Conservation (phyloP, 35 echinoderm and acorn worm species). For the Stichopus chloronotus region DNA sequence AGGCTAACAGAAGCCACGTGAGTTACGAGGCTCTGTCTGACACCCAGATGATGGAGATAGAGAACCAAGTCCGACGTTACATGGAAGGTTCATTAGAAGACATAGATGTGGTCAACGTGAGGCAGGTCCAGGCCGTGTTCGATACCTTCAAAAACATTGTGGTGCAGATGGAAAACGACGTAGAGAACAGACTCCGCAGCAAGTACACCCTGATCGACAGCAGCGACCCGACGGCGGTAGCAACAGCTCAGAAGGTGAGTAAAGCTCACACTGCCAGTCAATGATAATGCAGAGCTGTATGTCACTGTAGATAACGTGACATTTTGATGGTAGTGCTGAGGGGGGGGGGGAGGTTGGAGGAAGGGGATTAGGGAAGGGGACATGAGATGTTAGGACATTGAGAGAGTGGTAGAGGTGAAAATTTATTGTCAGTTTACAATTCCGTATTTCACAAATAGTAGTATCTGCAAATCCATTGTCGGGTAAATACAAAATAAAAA, state of each 20-base stretch:
- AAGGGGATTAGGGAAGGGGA: neutral
- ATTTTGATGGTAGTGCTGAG: neutral
- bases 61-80: conserved; percentile 85
- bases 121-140: conserved; percentile 90
- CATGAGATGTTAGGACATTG: too few relatives aligned
- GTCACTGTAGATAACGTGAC: neutral
- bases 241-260: conserved; percentile 89
- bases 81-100: conserved; percentile 86
- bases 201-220: conserved; percentile 94
- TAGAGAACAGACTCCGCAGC: conserved; percentile 69
- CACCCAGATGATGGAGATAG: conserved; percentile 80
- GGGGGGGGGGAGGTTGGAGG: neutral
- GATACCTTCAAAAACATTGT: conserved; percentile 80
- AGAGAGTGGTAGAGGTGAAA: too few relatives aligned
- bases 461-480: too few relatives aligned
- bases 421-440: too few relatives aligned
- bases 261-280: neutral
- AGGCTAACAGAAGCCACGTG: conserved; percentile 94
- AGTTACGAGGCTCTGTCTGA: conserved; percentile 93
- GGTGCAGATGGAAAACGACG: conserved; percentile 86
- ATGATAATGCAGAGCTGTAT: neutral
- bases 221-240: conserved; percentile 85
- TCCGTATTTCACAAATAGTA: too few relatives aligned
- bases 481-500: too few relatives aligned
- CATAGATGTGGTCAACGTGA: conserved; percentile 87